These are phyloP conservation scores for Scleropages formosus DNA, from an alignment of 2,797 vertebrate genomes.

Conservation along the genomic window DNA sequence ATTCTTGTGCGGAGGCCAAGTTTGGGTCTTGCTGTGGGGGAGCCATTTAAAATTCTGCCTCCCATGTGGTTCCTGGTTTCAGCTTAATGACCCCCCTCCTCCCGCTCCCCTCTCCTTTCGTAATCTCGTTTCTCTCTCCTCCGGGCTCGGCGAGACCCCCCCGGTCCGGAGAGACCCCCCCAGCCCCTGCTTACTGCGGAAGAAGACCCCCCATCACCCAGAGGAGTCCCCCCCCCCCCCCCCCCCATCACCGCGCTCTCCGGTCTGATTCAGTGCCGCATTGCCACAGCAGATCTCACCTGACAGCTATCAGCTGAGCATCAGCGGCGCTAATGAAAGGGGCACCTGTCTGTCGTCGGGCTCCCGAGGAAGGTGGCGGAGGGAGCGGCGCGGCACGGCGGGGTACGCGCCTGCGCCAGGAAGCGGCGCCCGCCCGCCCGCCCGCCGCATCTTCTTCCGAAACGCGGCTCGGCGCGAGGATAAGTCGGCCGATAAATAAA, in stretches of 20 bases:
- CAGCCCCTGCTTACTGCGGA: not conserved
- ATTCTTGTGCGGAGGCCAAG: slow-evolving; percentile 26
- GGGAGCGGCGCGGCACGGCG: too few species aligned
- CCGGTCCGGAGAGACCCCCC: not conserved
- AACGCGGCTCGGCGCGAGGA: too few species aligned
- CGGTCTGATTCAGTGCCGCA: slow-evolving; percentile 11
- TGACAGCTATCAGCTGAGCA: slow-evolving; percentile 25
- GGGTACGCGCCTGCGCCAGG: too few species aligned
- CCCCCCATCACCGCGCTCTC: not conserved
- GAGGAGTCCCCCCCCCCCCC: too few species aligned
- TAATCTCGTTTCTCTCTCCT: slow-evolving; percentile 25
- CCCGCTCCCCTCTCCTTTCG: not conserved
- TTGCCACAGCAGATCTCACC: slow-evolving; percentile 14
- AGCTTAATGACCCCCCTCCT: slow-evolving; percentile 24
- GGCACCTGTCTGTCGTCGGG: slow-evolving; percentile 15
- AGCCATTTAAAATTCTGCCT: slow-evolving; percentile 29
- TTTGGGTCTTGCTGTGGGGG: slow-evolving; percentile 33
- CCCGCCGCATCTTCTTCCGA: too few species aligned
- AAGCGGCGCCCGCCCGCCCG: too few species aligned
- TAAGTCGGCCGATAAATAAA: not conserved
- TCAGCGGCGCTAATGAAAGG: not conserved
- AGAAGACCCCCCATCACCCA: slow-evolving; percentile 13
- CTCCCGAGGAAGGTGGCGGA: not conserved
- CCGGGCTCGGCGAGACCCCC: slow-evolving; percentile 17
- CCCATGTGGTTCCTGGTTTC: slow-evolving; percentile 31